Base-by-base conservation (phyloP, 2,888 invertebrate genomes). In the Drosophila siamana region DNA sequence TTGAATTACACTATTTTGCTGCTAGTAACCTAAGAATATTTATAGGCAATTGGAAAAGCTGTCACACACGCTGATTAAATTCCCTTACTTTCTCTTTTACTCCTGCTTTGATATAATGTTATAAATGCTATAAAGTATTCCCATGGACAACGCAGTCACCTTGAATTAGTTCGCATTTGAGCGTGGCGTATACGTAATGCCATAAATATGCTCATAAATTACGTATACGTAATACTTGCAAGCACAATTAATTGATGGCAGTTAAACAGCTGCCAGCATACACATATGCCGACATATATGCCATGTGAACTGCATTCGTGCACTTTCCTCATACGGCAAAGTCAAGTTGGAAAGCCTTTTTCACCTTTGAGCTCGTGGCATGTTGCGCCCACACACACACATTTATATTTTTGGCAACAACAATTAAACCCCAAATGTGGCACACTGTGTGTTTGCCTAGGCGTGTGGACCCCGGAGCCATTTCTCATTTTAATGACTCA, bases 401-500 rank as follows among this genome's bases (percentile, higher is more conserved):
- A 30, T 19, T 33, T 38, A 48, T 55, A 67, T 78, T 84, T 72
- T 83, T 77, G 77, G 63, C 78, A 78, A 73, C 78, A 68, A 78
- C 82, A 83, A 83, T 83, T 86, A 83, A 86, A 80, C 78, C 69
- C 70, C 46, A 55, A 67, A 69, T 69, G 80, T 76, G 78, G 78
- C 78, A 67, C 63, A 69, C 66, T 83, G 69, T 52, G 52, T 44
- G 24, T 86, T 84, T 74, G 74, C 64, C 65, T 69, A 74, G 78
- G 84, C 81, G 74, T 52, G 52, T 54, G 54, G 41, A 65, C 78
- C 83, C 83, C 57, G 68, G 62, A 83, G 88, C 80, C 84, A 86
- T 88, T 83, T 86, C 69, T 88, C 83, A 83, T 83, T 83, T 83
- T 83, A 83, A 83, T 83, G 83, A 83, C 83, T 83, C 88, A 83